Base-by-base conservation (phyloP, 2,113 vertebrate genomes). In the Barnardius zonarius region DNA sequence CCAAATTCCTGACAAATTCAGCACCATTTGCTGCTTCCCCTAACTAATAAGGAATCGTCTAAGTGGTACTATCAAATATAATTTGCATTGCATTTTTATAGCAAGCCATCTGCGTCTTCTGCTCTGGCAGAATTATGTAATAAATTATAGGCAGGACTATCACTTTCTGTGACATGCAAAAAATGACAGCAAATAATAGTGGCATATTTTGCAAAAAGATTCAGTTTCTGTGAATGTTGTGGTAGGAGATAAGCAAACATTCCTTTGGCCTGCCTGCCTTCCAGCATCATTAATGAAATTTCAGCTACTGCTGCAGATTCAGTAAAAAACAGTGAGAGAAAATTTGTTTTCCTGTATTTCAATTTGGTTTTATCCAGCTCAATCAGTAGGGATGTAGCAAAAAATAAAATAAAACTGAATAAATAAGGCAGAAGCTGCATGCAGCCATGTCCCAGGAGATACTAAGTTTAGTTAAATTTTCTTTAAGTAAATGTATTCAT, bases 391-490 rank as follows among this genome's bases (percentile, higher is more conserved):
- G 41, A 86, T 72, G 33, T 22, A 83, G 51, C 25, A 90, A 93
- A 88, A 93, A 81, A 51, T 33, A 67, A 75, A 93, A 74, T 27
- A 90, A 80, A 95, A 62, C 48, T 66, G 61, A 92, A 92, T 95
- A 95, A 93, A 78, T 86, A 95, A 93, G 55, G 52, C 24, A 96
- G 66, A 90, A 90, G 51, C 27, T 83, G 54, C 64, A 85, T 43
- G 46, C 64, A 82, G n/a, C 6, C 1, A 73, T 5, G 41, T 85
- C 91, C 46, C 81, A 95, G 33, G 18, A 80, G 81, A 82, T 8
- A 82, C 20, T 7, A 82, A 92, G 57, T 87, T 93, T 66, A 92
- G 83, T 62, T 75, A 85, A 46, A 87, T 93, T 92, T 96, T 96
- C 88, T 89, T 89, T 86, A 76, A 87, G 91, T 83, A 92, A 93